Evolutionary conservation across 1,140 invertebrate genomes (phyloP).

Genomic region (Drosophila littoralis): DNA sequence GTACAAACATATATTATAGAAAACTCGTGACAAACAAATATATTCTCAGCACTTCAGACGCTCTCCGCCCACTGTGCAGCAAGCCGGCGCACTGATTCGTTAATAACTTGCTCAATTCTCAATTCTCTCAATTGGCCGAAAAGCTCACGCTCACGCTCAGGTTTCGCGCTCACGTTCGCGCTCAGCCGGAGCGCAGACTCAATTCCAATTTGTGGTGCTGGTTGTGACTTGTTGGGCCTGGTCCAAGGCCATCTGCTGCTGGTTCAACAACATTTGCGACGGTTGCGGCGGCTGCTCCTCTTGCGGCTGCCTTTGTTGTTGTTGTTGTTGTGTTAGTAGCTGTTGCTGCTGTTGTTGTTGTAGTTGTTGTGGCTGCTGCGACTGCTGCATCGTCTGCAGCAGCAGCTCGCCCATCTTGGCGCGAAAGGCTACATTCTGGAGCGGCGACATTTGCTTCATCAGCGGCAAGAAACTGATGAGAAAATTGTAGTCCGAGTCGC

Average conservation of each 20-base stretch:
- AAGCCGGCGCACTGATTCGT: conserved; percentile 49
- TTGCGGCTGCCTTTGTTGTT: conserved; percentile 19
- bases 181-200: conserved; percentile 13
- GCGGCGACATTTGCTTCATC: conserved; percentile 77
- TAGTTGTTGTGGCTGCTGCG: conserved; percentile 23
- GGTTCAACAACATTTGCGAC: conserved; percentile 72
- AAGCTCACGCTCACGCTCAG: conserved; percentile 15
- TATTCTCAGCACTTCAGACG: conserved; percentile 8
- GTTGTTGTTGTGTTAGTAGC: conserved; percentile 16
- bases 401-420: conserved; percentile 77
- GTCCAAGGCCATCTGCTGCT: conserved; percentile 78
- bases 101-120: conserved; percentile 34
- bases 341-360: conserved; percentile 30
- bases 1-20: not conserved
- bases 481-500: conserved; percentile 80
- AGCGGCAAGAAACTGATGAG: conserved; percentile 77
- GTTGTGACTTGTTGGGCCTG: conserved; percentile 76
- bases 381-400: conserved; percentile 69
- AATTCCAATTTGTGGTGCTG: conserved; percentile 71
- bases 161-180: not conserved
- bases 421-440: conserved; percentile 75
- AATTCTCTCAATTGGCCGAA: conserved; percentile 20
- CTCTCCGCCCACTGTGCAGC: conserved; percentile 46
- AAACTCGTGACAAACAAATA: not conserved
- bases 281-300: conserved; percentile 41